Base-by-base conservation (phyloP, 2,888 invertebrate species). In the Pocota personata region DNA sequence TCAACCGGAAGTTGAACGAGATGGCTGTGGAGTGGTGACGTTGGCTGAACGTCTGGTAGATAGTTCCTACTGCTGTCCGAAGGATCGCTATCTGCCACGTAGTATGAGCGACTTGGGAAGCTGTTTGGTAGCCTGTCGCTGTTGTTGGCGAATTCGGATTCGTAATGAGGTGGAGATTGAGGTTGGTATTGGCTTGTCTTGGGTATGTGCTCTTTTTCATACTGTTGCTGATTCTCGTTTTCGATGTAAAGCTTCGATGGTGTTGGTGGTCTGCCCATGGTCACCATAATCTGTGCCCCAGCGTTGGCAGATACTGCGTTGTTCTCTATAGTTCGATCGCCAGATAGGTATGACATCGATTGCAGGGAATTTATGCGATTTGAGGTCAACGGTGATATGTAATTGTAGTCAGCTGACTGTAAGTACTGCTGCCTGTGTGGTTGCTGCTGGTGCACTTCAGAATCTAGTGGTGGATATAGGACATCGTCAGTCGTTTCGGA, bases 1-100 rank as follows among this genome's bases (percentile, higher is more conserved):
- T 57, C 50, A 14, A 32, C 35, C 16, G 67, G 84, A 84, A 69
- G 48, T 40, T 84, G 69, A 35, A 52, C 58, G n/a, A 80, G 64
- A 69, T 80, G 57, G 40, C 64, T 84, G 12, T 75, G 69, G 8
- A 52, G 64, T 46, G 32, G 46, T 3, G 80, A 71, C 57, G 75
- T 21, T 12, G 73, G 30, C 6, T 83, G 73, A 40, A 62, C 16
- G 40, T 64, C 64, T 3, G 48, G 40, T 14, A 43, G 30, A 52
- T 83, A 21, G 52, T 62, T 40, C 48, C 14, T 78, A 40, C 8
- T 73, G 52, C 24, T 27, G 19, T 52, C 35, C 21, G 72, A 43
- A 40, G 62, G 72, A 75, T 84, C 84, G 30, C 75, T 80, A 52
- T 84, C 79, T 7, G 67, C 69, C 10, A 71, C 50, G 69, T 80